Conservation (phyloP, 1,140 invertebrate species). For the Eumaeus atala region DNA sequence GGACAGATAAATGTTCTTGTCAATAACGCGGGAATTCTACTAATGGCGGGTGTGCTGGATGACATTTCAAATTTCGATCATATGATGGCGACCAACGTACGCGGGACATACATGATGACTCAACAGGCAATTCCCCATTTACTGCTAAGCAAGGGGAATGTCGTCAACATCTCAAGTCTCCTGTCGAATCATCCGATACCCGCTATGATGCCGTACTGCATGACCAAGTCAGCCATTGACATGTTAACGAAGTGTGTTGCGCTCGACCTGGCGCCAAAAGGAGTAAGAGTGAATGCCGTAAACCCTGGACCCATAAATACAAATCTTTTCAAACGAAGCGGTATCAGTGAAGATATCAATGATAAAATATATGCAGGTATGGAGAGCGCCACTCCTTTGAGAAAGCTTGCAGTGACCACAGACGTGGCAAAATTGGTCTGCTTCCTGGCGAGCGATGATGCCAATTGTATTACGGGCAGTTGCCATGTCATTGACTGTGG, state of each 20-base stretch:
- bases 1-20: conserved; percentile 81
- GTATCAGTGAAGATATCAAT: conserved; percentile 32
- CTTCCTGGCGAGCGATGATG: conserved; percentile 50
- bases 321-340: conserved; percentile 78
- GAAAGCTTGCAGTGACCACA: conserved; percentile 33
- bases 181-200: conserved; percentile 78
- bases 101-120: conserved; percentile 82
- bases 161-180: conserved; percentile 88
- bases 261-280: conserved; percentile 79
- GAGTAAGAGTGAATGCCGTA: conserved; percentile 85
- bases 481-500: conserved; percentile 44
- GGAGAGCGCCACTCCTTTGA: conserved; percentile 31
- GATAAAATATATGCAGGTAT: conserved; percentile 31
- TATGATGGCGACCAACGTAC: conserved; percentile 83
- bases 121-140: conserved; percentile 83
- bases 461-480: conserved; percentile 43
- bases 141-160: conserved; percentile 80
- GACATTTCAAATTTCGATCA: conserved; percentile 81
- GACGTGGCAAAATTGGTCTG: conserved; percentile 46
- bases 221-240: conserved; percentile 88
- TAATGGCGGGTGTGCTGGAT: conserved; percentile 73
- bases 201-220: conserved; percentile 80
- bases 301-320: conserved; percentile 84
- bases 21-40: conserved; percentile 84
- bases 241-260: conserved; percentile 84